Evolutionary conservation across 2,888 invertebrate genomes (phyloP), one percentile per base, ranked within the genome.

Genomic region (Tetanocera ferruginea): DNA sequence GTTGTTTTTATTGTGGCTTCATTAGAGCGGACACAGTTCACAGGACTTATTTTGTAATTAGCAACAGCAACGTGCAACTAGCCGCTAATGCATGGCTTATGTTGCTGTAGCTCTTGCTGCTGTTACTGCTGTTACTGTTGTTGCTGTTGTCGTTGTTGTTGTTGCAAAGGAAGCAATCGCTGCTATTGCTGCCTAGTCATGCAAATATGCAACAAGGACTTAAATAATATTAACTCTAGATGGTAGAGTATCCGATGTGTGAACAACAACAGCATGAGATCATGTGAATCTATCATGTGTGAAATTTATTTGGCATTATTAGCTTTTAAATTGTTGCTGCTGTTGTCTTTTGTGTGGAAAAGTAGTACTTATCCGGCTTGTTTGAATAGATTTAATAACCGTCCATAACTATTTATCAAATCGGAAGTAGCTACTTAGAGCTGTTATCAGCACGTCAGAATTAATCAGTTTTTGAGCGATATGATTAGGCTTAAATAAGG

Each of bases 41-140:
- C 73, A 76, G 78, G 77, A 78, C 62, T 76, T 73, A 76, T 78
- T 78, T 78, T 78, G 78, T 79, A 79, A 79, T 79, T 79, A 79
- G 74, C 78, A 75, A 37, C 66, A 37, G 52, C 75, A 67, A 25
- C 75, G 62, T 74, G 55, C 67, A 75, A 67, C 43, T 49, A 31
- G 74, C 49, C 66, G 64, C 74, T 74, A 74, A 74, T 74, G 74
- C 64, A 66, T 19, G 74, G 51, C 51, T 73, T 34, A 71, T 57
- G 57, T 66, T 67, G 52, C 52, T 31, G n/a, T n/a, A n/a, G n/a
- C n/a, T n/a, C n/a, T n/a, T n/a, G n/a, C n/a, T n/a, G n/a, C 76
- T 76, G 19, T 23, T 75, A n/a, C n/a, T n/a, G 51, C 51, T 31
- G 52, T 28, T 11, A n/a, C 62, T 25, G 60, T 55, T 66, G 52